A percentile compares a stretch with the other conserved stretches of the same genome.
Evolutionary conservation across 2,113 vertebrate genomes (phyloP).

Genomic region (Onychostoma macrolepis): DNA sequence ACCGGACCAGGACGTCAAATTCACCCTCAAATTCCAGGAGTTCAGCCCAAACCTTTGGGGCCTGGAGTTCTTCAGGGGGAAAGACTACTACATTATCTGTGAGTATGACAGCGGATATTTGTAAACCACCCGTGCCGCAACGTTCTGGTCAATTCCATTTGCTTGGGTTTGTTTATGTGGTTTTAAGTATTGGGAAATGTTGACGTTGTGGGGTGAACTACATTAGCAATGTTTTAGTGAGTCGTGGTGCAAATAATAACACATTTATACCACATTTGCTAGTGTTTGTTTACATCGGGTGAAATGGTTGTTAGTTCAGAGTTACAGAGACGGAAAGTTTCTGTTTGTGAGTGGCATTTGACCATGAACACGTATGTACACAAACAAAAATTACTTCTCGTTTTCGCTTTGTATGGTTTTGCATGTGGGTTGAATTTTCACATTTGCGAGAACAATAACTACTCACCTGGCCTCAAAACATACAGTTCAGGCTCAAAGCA

Average conservation of each 20-base stretch:
- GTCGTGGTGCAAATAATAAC: constrained; percentile 1
- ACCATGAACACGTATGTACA: neutral
- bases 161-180: constrained; percentile 1
- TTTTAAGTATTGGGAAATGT: neutral
- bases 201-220: neutral
- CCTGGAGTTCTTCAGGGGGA: constrained; percentile 95
- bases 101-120: constrained; percentile 72
- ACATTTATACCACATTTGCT: neutral
- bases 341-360: neutral
- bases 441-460: constrained; percentile 9
- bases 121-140: neutral
- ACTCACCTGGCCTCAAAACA: neutral
- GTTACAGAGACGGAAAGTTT: neutral
- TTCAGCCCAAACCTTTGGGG: constrained; percentile 99
- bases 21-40: constrained; percentile 99
- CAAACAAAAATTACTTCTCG: neutral
- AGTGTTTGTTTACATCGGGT: neutral
- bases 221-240: constrained; percentile 19
- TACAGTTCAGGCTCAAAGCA: neutral
- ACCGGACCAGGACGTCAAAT: constrained; percentile 98
- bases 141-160: neutral
- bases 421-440: constrained; percentile 33
- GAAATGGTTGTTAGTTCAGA: neutral
- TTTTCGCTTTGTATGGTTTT: constrained; percentile 2
- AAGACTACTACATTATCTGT: constrained; percentile 99